phyloP scores from a whole-genome alignment of 1,140 invertebrate species.

The Potamilus streckersoni region DNA sequence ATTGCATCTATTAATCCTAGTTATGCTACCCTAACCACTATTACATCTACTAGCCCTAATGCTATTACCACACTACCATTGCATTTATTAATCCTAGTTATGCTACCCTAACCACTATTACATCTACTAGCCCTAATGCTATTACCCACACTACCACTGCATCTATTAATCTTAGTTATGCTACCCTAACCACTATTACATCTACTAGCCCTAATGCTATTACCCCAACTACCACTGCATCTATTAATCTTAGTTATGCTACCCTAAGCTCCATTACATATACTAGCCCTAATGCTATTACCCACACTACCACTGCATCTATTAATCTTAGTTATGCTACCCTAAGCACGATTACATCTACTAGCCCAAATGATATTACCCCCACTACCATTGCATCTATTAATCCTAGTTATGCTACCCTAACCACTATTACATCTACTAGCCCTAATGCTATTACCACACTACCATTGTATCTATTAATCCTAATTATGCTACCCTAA shows the following conservation, averaged over 20 bases:
- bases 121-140: neutral
- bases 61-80: neutral
- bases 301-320: neutral
- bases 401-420: neutral
- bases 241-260: neutral
- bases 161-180: neutral
- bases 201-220: neutral
- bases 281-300: neutral
- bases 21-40: neutral
- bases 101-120: neutral
- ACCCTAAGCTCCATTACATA: neutral
- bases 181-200: neutral
- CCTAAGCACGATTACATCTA: neutral
- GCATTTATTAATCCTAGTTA: neutral
- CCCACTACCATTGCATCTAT: neutral
- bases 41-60: neutral
- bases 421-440: neutral
- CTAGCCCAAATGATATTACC: neutral
- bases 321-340: neutral
- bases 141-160: neutral
- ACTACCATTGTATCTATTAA: neutral
- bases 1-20: neutral
- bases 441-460: neutral
- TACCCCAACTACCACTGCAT: neutral
- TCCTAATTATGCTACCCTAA: neutral